Base-by-base conservation (phyloP, 2,113 vertebrate species). In the Epinephelus moara region DNA sequence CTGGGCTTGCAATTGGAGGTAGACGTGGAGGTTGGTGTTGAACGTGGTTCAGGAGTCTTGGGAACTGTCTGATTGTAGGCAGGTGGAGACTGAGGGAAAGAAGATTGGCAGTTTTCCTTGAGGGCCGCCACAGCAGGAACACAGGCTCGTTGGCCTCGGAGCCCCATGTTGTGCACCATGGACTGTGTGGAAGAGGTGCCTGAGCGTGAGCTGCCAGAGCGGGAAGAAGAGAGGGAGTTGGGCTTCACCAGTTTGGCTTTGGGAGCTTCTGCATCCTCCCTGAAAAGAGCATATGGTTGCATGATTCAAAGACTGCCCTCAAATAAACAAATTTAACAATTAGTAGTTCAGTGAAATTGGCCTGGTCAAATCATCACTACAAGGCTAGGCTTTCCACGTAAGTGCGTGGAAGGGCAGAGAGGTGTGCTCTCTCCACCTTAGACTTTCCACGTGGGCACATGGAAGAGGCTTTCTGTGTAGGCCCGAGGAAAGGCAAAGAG, bases 191-290 rank as follows among this genome's bases (percentile, higher is more conserved):
- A 98, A 67, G 97, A 97, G 18, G 97, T 97, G 0, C 97, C 97
- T 0, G 98, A 98, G 74, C 91, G 97, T 0, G 97, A 98, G 92
- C 98, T 99, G 61, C 95, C 93, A 10, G 97, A 98, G 52, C 96
- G 96, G 0, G 94, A 95, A 0, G 97, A 98, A 57, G 97, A 97
- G 0, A 97, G 96, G 8, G 97, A 98, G 74, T 96, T 95, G 3
- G 97, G 97, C 59, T 98, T 99, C 83, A 98, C 94, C 0, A 98
- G 95, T 75, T 97, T 97, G 17, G 97, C 94, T 76, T 98, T 98
- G 1, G 97, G 98, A 1, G 98, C 97, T 85, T 99, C 97, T 0
- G 98, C 97, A 0, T 99, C 97, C 84, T 99, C 98, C 87, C 97
- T 99, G 93, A 17, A 84, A 93, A 23, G 74, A 89, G 45, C 1